Conservation (phyloP, 2,113 vertebrate species). For the Pteropus alecto region DNA sequence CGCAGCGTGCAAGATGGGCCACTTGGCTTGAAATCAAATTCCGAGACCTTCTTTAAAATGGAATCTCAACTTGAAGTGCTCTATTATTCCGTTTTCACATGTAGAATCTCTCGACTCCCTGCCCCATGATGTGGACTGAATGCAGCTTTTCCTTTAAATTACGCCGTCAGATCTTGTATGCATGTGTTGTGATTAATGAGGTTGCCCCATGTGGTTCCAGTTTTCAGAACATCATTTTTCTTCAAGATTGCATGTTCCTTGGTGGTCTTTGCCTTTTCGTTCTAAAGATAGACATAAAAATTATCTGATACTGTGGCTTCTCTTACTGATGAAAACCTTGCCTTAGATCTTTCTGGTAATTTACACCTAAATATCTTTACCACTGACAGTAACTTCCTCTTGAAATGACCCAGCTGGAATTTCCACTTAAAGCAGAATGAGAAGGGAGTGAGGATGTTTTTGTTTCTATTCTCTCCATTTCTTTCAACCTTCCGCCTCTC, state of each 20-base stretch:
- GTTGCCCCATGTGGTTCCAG: constrained; percentile 55
- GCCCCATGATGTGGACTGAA: background rate
- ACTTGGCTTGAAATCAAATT: constrained; percentile 14
- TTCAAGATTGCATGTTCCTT: constrained; percentile 55
- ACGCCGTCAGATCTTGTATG: constrained; percentile 15
- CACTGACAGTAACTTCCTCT: constrained; percentile 70
- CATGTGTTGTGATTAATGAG: constrained; percentile 72
- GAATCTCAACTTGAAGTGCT: background rate
- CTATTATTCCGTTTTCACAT: background rate
- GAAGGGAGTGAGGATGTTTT: constrained; percentile 44
- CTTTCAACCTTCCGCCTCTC: background rate
- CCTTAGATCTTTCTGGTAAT: constrained; percentile 70
- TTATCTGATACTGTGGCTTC: constrained; percentile 54
- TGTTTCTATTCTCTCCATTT: constrained; percentile 37
- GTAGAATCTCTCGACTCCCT: background rate
- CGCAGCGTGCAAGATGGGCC: background rate
- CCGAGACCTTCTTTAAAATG: background rate
- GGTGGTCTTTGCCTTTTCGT: constrained; percentile 72
- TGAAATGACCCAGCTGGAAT: constrained; percentile 69
- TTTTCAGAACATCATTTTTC: constrained; percentile 69
- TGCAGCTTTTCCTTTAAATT: constrained; percentile 35
- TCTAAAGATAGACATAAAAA: constrained; percentile 46
- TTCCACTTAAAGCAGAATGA: constrained; percentile 38
- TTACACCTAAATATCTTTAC: constrained; percentile 69
- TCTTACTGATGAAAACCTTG: constrained; percentile 56